Evolutionary conservation across 2,888 invertebrate species (phyloP).

Genomic region (Leucozona laternaria): DNA sequence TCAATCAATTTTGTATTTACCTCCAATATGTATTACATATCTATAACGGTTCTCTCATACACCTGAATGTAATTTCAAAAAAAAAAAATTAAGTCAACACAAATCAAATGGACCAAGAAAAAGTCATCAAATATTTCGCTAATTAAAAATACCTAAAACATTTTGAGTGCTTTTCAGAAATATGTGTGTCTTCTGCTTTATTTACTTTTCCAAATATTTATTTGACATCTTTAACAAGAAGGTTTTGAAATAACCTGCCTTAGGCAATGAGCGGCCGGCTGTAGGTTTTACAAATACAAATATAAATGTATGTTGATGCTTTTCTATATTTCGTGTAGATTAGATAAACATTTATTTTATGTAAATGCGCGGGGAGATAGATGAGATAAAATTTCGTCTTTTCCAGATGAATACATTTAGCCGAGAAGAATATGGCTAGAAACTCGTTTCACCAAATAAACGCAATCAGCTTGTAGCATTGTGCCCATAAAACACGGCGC

Average conservation of each 20-base stretch:
- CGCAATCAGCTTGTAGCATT: slow-evolving; percentile 47
- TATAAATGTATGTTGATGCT: neutral
- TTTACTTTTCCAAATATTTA: slow-evolving; percentile 17
- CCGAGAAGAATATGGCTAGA: slow-evolving; percentile 2
- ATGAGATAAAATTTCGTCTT: neutral
- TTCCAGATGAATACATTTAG: slow-evolving; percentile 6
- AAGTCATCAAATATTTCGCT: neutral
- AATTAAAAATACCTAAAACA: neutral
- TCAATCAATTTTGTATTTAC: neutral
- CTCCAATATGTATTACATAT: neutral
- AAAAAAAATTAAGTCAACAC: neutral
- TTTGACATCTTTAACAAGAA: slow-evolving; percentile 7
- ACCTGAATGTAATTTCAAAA: neutral
- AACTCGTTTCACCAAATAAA: slow-evolving; percentile 66
- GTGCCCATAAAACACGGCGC: slow-evolving; percentile 39
- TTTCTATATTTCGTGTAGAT: slow-evolving; percentile 3
- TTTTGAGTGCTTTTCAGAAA: neutral
- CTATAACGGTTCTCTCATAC: neutral
- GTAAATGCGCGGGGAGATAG: neutral
- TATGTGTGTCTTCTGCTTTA: neutral
- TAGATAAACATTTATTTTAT: slow-evolving; percentile 29
- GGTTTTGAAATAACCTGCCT: neutral
- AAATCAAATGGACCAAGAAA: slow-evolving; percentile 16
- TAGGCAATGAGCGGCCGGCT: neutral
- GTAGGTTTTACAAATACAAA: neutral